These are phyloP conservation scores for Camponotus pennsylvanicus DNA, from an alignment of 1,140 invertebrate genomes.

Conservation along the genomic window DNA sequence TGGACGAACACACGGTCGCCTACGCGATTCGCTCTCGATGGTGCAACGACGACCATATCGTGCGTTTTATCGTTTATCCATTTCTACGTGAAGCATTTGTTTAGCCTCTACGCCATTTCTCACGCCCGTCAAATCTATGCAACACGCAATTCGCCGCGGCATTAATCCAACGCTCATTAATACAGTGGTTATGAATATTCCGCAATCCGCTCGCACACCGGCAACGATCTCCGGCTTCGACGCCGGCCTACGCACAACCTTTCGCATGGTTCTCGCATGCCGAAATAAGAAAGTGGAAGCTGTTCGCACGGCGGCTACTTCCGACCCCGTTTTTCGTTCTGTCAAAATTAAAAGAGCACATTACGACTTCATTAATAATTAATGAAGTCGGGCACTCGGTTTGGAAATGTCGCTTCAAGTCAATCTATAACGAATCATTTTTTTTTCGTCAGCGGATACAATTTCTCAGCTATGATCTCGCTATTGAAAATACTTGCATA, in stretches of 20 bases:
- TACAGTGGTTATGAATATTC: conserved; percentile 61
- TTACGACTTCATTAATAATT: neutral
- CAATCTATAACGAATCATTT: conserved; percentile 1
- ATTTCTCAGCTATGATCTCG: neutral
- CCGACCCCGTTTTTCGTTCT: conserved; percentile 21
- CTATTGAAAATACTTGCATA: neutral
- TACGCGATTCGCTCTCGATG: conserved; percentile 49
- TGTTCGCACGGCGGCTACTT: conserved; percentile 1
- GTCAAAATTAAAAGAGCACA: neutral
- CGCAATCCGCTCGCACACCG: conserved; percentile 41
- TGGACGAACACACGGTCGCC: conserved; percentile 55
- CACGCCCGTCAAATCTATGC: conserved; percentile 52
- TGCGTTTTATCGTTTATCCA: conserved; percentile 41
- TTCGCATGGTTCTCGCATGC: conserved; percentile 34
- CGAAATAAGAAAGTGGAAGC: conserved; percentile 50
- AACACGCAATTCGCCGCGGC: conserved; percentile 1
- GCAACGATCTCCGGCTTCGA: conserved; percentile 43
- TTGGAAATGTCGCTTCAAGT: neutral
- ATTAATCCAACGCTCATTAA: conserved; percentile 63
- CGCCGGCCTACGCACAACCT: conserved; percentile 62
- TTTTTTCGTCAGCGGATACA: no score
- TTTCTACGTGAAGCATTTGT: conserved; percentile 64
- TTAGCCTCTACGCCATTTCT: conserved; percentile 66
- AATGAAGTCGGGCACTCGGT: neutral
- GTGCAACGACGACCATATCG: conserved; percentile 48